These are phyloP conservation scores for Corbicula japonica DNA, from an alignment of 2,888 invertebrate genomes.

Conservation along the genomic window DNA sequence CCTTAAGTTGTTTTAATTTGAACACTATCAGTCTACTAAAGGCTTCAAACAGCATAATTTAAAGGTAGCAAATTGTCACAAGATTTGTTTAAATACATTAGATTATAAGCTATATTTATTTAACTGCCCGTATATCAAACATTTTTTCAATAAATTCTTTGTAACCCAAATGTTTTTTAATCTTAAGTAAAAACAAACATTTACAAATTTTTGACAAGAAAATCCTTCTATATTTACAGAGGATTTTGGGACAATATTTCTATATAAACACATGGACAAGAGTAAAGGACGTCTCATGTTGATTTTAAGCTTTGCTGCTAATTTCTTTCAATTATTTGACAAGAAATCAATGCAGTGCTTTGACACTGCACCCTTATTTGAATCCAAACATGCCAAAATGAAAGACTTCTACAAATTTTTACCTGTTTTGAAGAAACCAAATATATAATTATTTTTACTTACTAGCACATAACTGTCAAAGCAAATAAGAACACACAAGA, in stretches of 20 bases:
- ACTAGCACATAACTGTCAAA: too few species aligned
- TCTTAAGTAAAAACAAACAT: conserved; percentile 43
- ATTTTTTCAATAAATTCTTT: conserved; percentile 9
- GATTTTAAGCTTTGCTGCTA: conserved; percentile 28
- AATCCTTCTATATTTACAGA: conserved; percentile 34
- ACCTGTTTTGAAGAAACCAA: neutral
- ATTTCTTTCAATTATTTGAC: conserved; percentile 46
- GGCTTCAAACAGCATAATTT: neutral
- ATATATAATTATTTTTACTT: too few species aligned
- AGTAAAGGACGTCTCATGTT: conserved; percentile 16
- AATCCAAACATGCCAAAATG: conserved; percentile 20
- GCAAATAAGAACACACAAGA: too few species aligned
- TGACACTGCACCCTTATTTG: conserved; percentile 16
- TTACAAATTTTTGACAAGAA: conserved; percentile 30
- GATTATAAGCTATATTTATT: conserved; percentile 24
- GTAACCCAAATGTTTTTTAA: conserved; percentile 34
- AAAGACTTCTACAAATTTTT: neutral
- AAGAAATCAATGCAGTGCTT: conserved; percentile 45
- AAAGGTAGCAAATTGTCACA: conserved; percentile 12
- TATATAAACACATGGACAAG: conserved; percentile 43
- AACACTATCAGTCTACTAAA: neutral
- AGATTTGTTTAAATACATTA: conserved; percentile 32
- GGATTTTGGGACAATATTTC: conserved; percentile 46
- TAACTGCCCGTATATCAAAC: conserved; percentile 11
- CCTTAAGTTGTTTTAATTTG: too few species aligned